Conservation (phyloP, 2,888 invertebrate genomes). For the Spilosoma lubricipeda region DNA sequence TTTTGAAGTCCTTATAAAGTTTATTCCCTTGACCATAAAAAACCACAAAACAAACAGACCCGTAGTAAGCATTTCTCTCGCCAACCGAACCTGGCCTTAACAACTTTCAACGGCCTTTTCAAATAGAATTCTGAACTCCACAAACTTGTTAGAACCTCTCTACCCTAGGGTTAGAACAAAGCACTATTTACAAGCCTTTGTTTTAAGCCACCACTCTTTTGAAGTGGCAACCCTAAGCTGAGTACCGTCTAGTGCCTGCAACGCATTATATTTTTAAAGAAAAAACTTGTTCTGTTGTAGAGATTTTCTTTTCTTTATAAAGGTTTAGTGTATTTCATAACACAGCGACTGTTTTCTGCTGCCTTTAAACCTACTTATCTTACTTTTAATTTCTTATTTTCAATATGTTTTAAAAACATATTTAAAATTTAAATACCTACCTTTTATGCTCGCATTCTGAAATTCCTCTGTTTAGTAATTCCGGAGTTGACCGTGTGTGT, state of each 20-base stretch:
- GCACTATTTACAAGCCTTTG: slow-evolving; percentile 79
- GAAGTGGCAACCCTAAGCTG: slow-evolving; percentile 52
- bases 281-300: slow-evolving; percentile 21
- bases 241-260: slow-evolving; percentile 44
- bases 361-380: not conserved
- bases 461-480: not conserved
- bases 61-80: slow-evolving; percentile 19
- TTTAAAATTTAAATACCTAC: too few species aligned
- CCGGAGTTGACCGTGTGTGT: not conserved
- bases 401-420: not conserved
- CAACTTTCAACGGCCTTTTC: slow-evolving; percentile 37
- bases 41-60: slow-evolving; percentile 23
- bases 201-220: slow-evolving; percentile 65
- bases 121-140: slow-evolving; percentile 57
- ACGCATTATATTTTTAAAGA: slow-evolving; percentile 40
- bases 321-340: not conserved
- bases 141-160: slow-evolving; percentile 69
- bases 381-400: not conserved
- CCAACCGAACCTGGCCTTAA: slow-evolving; percentile 32
- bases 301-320: slow-evolving; percentile 9
- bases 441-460: not conserved
- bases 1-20: slow-evolving; percentile 14
- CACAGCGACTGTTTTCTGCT: not conserved
- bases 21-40: slow-evolving; percentile 13
- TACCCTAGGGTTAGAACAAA: slow-evolving; percentile 70